Base-by-base conservation (phyloP, 2,113 vertebrate genomes). In the Lagopus leucura region DNA sequence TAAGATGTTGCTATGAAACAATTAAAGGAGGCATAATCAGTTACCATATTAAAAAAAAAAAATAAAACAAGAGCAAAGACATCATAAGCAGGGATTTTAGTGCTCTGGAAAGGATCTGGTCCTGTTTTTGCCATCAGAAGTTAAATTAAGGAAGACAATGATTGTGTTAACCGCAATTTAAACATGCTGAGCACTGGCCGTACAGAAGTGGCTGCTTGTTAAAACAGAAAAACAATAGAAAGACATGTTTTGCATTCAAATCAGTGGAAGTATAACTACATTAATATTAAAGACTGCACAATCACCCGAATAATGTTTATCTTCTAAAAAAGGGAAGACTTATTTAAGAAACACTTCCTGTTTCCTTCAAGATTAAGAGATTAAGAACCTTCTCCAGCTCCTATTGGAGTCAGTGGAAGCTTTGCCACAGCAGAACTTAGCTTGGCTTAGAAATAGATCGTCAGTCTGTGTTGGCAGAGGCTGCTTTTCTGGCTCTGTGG, bases 201-300 rank as follows among this genome's bases (percentile, higher is more conserved):
- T 50, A 61, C 25, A 28, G 60, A 47, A 92, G 79, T 82, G 63
- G 86, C 71, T 85, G 81, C 70, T 95, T 84, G 65, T 94, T 72
- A 83, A 70, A 27, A 91, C 36, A 54, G 84, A 95, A 88, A 93
- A 95, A 89, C 82, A 90, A 89, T 28, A 60, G 67, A 32, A 89
- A 92, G 81, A 85, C 43, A 70, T 66, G 91, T 83, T 96, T 80
- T 88, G 94, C 94, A 93, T 97, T 83, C 95, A 90, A 91, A 89
- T 88, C 70, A 65, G 78, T 71, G 67, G 86, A 93, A 94, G 89
- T 38, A 87, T 91, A 72, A 63, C 48, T 78, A 95, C 60, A 88
- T 50, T 73, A 91, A 95, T 93, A 92, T 16, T 89, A 73, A 93
- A 90, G 91, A 81, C 67, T 72, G 47, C 92, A 92, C 75, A 36